Evolutionary conservation across 2,797 vertebrate genomes (phyloP), one percentile per base, ranked within the genome.

Genomic region (Heliangelus exortis): DNA sequence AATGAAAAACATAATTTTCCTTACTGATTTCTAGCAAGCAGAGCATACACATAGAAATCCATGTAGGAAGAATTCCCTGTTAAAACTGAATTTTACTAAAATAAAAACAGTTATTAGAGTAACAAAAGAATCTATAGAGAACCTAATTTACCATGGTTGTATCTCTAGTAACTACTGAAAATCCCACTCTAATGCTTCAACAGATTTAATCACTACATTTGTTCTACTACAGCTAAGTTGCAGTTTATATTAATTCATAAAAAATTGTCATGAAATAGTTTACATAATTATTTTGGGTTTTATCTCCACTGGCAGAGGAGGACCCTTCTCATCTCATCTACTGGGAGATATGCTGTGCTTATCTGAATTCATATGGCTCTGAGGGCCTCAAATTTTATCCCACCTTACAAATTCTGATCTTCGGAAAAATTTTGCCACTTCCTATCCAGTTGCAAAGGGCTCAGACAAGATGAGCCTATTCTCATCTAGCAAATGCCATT

Each of bases 1-100:
- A 91, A 48, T 12, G 66, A 21, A 48, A 18, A 76, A 20, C 6
- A 47, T 20, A 0, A 41, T 63, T 73, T 65, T 62, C 18, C 25
- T n/a, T 14, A n/a, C 3, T 34, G n/a, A 47, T 57, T 84, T 47
- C 47, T 6, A 61, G 18, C 39, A 69, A 48, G 10, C 7, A 48
- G 0, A 10, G 4, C 18, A 8, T 22, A 51, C 10, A n/a, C 10
- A 43, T 13, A 36, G 5, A 22, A 59, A n/a, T 22, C 72, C 13
- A 54, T 2, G 1, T 25, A 34, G 0, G 1, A 84, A 67, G 8
- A 84, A 82, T 2, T 55, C 15, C 36, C 7, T 31, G 7, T 25
- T 62, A 78, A 65, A 88, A 69, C 0, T 45, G 19, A 41, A 63
- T 68, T 76, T 67, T 85, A 72, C 26, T 41, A 51, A 76, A 79